phyloP scores from a whole-genome alignment of 2,113 vertebrate species.

The Thalassoma bifasciatum region DNA sequence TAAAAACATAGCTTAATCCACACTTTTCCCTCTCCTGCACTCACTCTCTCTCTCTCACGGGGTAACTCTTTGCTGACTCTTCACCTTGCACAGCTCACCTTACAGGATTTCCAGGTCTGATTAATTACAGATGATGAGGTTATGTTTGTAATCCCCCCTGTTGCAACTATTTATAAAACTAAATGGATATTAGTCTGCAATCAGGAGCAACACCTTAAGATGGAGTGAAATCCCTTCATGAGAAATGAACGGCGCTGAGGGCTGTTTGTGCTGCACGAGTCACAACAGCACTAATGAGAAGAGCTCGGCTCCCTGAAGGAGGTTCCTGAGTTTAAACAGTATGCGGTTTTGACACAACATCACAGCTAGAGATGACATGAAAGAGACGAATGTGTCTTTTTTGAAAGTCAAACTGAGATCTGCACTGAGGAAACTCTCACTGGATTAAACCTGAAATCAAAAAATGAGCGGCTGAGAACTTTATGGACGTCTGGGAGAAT shows the following conservation, averaged over 20 bases:
- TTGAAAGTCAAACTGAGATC: background rate
- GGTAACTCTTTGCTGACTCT: no score
- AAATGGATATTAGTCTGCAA: background rate
- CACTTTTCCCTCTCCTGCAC: background rate
- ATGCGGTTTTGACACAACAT: conserved; percentile 6
- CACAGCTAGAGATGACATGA: conserved; percentile 2
- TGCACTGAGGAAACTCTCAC: background rate
- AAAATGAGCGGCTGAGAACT: background rate
- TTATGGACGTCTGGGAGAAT: no score
- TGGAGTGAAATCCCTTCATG: background rate
- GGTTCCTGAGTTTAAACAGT: background rate
- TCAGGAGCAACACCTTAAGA: background rate
- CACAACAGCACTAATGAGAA: conserved; percentile 15
- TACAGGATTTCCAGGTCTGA: background rate
- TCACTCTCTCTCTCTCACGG: no score
- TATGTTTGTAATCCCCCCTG: background rate
- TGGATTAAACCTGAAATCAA: conserved; percentile 6
- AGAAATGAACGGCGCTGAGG: background rate
- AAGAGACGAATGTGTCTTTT: background rate
- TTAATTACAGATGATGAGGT: background rate
- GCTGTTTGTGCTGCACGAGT: background rate
- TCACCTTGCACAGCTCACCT: background rate
- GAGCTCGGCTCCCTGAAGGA: background rate
- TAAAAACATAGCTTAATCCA: background rate
- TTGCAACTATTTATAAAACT: background rate